A percentile compares a stretch with the other conserved stretches of the same genome.
These are phyloP conservation scores for Gerosis bhagava DNA, from an alignment of 2,888 invertebrate species.

Conservation along the genomic window DNA sequence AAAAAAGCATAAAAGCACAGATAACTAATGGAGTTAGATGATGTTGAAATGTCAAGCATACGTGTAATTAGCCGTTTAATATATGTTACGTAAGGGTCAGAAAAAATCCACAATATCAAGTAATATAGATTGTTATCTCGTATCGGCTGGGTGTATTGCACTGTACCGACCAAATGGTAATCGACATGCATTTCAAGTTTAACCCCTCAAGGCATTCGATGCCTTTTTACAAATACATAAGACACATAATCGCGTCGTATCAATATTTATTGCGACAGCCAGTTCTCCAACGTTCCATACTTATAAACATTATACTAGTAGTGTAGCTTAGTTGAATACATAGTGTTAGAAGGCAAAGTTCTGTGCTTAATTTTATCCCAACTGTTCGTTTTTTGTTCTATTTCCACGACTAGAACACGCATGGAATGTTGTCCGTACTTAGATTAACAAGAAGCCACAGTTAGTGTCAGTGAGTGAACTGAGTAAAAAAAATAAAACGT, in stretches of 20 bases:
- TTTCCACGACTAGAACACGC: conserved; percentile 12
- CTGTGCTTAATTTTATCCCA: conserved; percentile 42
- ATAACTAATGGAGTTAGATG: no score
- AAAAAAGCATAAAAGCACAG: no score
- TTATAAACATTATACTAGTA: conserved; percentile 73
- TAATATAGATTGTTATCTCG: conserved; percentile 21
- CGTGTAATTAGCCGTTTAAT: conserved; percentile 9
- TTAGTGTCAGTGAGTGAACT: conserved; percentile 14
- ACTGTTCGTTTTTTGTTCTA: conserved; percentile 22
- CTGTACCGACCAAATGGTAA: conserved; percentile 47
- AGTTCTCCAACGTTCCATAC: conserved; percentile 65
- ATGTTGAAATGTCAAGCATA: conserved; percentile 17
- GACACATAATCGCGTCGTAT: conserved; percentile 30
- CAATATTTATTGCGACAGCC: conserved; percentile 60
- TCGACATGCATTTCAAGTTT: conserved; percentile 41
- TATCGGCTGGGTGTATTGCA: conserved; percentile 16
- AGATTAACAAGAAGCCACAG: not conserved
- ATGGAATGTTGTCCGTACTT: conserved; percentile 12
- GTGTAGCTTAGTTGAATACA: conserved; percentile 68
- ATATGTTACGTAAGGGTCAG: not conserved
- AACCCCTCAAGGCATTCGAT: conserved; percentile 36
- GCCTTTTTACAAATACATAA: conserved; percentile 40
- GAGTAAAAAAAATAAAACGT: conserved; percentile 15
- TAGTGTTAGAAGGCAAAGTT: conserved; percentile 70
- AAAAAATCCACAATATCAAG: conserved; percentile 17